phyloP scores from a whole-genome alignment of 2,797 vertebrate genomes.

The Xenentodon cancila region DNA sequence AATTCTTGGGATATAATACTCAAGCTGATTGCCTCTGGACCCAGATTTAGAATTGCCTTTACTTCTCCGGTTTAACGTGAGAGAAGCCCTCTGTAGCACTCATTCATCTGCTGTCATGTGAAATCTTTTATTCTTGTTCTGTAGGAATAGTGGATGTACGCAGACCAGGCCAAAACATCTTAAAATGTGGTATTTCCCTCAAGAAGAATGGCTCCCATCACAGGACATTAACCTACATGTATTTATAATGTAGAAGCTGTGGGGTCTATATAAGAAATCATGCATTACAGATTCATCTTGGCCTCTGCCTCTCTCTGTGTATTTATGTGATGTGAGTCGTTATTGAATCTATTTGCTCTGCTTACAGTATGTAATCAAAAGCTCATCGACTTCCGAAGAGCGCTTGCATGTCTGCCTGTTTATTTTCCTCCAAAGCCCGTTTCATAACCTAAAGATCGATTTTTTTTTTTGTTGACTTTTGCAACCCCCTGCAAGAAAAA shows the following conservation, averaged over 20 bases:
- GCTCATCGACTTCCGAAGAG: slow-evolving; percentile 16
- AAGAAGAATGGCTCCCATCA: slow-evolving; percentile 7
- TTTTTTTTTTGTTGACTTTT: slow-evolving; percentile 41
- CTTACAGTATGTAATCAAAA: slow-evolving; percentile 35
- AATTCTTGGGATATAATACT: neutral
- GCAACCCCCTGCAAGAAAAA: slow-evolving; percentile 33
- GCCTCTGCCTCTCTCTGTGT: slow-evolving; percentile 10
- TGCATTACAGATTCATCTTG: neutral
- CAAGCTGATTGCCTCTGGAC: neutral
- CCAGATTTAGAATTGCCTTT: slow-evolving; percentile 12
- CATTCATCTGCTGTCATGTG: slow-evolving; percentile 3
- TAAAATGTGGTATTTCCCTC: neutral
- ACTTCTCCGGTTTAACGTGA: slow-evolving; percentile 7
- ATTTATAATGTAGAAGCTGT: slow-evolving; percentile 6
- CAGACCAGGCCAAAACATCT: neutral
- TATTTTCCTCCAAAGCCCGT: neutral
- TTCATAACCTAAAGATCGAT: slow-evolving; percentile 22
- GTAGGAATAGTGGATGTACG: neutral
- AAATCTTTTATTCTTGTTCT: slow-evolving; percentile 7
- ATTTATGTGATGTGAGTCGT: slow-evolving; percentile 38
- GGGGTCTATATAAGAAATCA: slow-evolving; percentile 8
- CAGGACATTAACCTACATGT: slow-evolving; percentile 14
- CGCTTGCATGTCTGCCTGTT: neutral
- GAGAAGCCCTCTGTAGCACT: neutral
- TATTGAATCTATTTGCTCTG: slow-evolving; percentile 41